phyloP scores from a whole-genome alignment of 2,797 vertebrate species.

The Percopsis omiscomaycus region DNA sequence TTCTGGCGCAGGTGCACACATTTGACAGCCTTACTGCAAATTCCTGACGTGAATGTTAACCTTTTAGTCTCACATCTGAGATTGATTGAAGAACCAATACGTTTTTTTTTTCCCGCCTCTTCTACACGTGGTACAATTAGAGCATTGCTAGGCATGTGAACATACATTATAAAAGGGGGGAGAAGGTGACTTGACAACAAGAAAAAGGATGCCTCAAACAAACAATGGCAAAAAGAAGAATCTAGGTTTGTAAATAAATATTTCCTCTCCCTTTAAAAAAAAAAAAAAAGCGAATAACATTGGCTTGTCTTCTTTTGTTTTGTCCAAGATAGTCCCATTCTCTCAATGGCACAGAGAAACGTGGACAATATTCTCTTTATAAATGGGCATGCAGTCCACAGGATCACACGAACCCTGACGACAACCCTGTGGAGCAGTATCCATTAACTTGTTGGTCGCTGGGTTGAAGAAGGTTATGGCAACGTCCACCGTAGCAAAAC shows the following conservation, averaged over 20 bases:
- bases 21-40: conserved; percentile 44
- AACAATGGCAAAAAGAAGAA: conserved; percentile 65
- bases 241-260: conserved; percentile 83
- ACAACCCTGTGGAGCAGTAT: conserved; percentile 82
- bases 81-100: conserved; percentile 62
- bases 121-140: conserved; percentile 60
- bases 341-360: conserved; percentile 87
- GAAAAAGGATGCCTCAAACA: conserved; percentile 61
- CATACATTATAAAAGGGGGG: conserved; percentile 18
- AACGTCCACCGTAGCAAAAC: conserved; percentile 86
- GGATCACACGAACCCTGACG: conserved; percentile 84
- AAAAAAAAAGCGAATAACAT: conserved; percentile 48
- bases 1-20: conserved; percentile 41
- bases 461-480: conserved; percentile 85
- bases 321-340: conserved; percentile 64
- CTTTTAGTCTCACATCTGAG: conserved; percentile 62
- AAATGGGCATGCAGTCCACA: conserved; percentile 90
- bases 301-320: conserved; percentile 61
- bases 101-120: conserved; percentile 59
- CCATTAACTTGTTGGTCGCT: conserved; percentile 88
- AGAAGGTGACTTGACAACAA: conserved; percentile 63
- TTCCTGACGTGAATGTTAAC: conserved; percentile 46
- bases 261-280: conserved; percentile 53
- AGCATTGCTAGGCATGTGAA: conserved; percentile 60
- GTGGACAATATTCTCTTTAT: conserved; percentile 87